phyloP scores from a whole-genome alignment of 2,113 vertebrate species.

The Onychostoma macrolepis region DNA sequence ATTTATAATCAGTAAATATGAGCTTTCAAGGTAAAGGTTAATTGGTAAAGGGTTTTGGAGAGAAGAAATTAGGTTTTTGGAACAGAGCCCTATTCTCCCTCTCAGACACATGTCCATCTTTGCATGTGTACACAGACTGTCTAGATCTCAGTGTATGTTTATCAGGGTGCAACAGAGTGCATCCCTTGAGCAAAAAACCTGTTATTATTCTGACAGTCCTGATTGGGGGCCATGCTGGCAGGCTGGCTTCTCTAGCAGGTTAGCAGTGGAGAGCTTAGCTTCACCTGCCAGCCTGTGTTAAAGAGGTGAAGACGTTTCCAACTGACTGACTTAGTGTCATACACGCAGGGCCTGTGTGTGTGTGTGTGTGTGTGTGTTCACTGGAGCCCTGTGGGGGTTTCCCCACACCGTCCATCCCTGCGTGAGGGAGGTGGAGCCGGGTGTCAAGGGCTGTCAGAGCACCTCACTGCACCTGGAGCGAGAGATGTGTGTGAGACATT shows the following conservation, averaged over 20 bases:
- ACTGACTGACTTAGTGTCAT: conserved; percentile 57
- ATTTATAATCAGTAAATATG: background rate
- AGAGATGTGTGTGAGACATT: background rate
- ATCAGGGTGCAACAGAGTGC: conserved; percentile 77
- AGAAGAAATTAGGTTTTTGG: background rate
- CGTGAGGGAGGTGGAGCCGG: conserved; percentile 27
- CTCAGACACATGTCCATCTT: background rate
- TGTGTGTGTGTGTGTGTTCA: background rate
- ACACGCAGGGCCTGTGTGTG: background rate
- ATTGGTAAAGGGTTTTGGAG: background rate
- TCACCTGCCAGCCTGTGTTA: conserved; percentile 56
- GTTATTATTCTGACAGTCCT: conserved; percentile 76
- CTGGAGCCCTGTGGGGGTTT: conserved; percentile 46
- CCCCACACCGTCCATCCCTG: background rate
- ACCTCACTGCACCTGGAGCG: background rate
- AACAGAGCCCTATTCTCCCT: background rate
- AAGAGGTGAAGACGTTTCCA: conserved; percentile 35
- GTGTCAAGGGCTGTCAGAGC: conserved; percentile 29
- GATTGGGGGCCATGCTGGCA: conserved; percentile 65
- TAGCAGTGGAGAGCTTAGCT: conserved; percentile 52
- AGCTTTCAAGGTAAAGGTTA: background rate
- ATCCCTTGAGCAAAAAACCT: conserved; percentile 69
- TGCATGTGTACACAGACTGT: conserved; percentile 2
- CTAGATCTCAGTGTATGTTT: conserved; percentile 67
- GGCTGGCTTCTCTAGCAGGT: conserved; percentile 53